Base-by-base conservation (phyloP, 2,888 invertebrate species). In the Tolmerus cingulatus region DNA sequence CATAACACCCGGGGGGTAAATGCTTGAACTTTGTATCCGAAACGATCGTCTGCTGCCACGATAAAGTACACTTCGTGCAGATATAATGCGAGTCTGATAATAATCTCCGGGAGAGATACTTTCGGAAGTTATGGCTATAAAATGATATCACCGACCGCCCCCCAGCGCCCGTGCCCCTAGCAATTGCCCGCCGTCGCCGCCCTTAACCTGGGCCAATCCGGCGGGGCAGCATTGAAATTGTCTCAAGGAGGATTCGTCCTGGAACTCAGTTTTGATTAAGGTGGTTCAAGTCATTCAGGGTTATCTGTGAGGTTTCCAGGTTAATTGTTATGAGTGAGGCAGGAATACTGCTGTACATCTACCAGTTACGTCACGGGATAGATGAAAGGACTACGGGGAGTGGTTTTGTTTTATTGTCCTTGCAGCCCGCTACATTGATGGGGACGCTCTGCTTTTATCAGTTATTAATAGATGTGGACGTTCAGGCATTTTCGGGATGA, bases 1-100 rank as follows among this genome's bases (percentile, higher is more conserved):
- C 78, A 78, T 78, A 78, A 78, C 78, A 78, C 78, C 23, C 40
- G 78, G 66, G 43, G 78, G 78, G 37, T 40, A 78, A 78, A 78
- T 78, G 78, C 40, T 78, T 78, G 78, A 78, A 78, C 78, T 78
- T 78, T 78, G 78, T 78, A 34, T 78, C 78, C 78, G 43, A 78
- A 78, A 78, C 43, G 37, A 40, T 78, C 78, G 78, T 40, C 78
- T 43, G 37, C 37, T 40, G 43, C 78, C 43, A 43, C 78, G 43
- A 78, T 40, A 78, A 78, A 78, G 40, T 78, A 78, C 40, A 78
- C 37, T 78, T 78, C 43, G 78, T 78, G 40, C 43, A 78, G 78
- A 40, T 78, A 78, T 43, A 78, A 78, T 40, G 40, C 37, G 43
- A 78, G 43, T 66, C 78, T 43, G 78, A 78, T 78, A 78, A 78